phyloP scores from a whole-genome alignment of 2,888 invertebrate species.

The Cephus pulcher region DNA sequence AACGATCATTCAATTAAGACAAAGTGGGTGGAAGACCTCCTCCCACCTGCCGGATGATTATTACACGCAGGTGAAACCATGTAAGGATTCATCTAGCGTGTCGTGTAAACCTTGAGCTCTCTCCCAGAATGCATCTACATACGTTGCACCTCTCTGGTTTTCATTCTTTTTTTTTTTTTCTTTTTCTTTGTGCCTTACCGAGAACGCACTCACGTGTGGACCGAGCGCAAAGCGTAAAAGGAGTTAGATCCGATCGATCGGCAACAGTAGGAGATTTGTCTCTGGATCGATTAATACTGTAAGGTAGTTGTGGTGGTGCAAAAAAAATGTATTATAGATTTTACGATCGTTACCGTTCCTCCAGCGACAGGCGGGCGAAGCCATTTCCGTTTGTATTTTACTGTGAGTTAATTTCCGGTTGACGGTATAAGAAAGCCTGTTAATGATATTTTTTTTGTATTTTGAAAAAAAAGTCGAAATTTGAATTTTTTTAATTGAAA shows the following conservation, averaged over 20 bases:
- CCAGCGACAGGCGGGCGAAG: conserved; percentile 54
- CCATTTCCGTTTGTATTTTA: conserved; percentile 60
- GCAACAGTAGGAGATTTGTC: not conserved
- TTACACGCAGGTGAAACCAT: not conserved
- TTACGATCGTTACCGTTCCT: conserved; percentile 65
- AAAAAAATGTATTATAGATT: conserved; percentile 60
- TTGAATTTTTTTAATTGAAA: not conserved
- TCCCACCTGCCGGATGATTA: not conserved
- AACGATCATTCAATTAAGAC: not conserved
- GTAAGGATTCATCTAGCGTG: not conserved
- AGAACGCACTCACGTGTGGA: conserved; percentile 15
- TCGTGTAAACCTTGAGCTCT: conserved; percentile 36
- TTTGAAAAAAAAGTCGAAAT: not conserved
- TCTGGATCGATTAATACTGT: not conserved
- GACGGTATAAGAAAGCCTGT: not conserved
- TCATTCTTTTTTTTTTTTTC: conserved; percentile 14
- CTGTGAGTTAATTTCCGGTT: conserved; percentile 49
- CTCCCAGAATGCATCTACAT: conserved; percentile 8
- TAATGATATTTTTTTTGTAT: not conserved
- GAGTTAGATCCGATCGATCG: not conserved
- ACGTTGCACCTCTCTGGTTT: conserved; percentile 9
- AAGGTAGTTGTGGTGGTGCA: not conserved
- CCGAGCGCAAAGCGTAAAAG: not conserved
- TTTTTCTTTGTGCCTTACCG: conserved; percentile 19
- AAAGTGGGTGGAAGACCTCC: not conserved